Conservation (phyloP, 1,140 invertebrate species). For the Zaprionus ghesquierei region DNA sequence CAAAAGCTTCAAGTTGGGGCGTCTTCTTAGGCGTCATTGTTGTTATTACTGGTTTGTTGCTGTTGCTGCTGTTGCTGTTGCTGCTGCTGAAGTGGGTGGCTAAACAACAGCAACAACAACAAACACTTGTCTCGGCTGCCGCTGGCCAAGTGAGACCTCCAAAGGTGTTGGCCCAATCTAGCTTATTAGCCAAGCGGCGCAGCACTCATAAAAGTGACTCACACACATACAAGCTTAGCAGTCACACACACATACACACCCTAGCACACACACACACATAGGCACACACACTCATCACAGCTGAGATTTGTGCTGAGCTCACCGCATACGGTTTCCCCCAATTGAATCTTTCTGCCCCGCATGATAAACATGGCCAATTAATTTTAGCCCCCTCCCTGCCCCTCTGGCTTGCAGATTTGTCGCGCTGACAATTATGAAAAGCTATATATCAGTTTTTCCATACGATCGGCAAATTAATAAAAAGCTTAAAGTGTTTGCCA, state of each 20-base stretch:
- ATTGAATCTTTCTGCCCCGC: slow-evolving; percentile 1
- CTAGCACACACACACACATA: background rate
- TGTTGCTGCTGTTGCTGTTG: slow-evolving; percentile 35
- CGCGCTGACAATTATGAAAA: slow-evolving; percentile 6
- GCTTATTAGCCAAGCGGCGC: slow-evolving; percentile 63
- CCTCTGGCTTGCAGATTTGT: slow-evolving; percentile 21
- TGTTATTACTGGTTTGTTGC: slow-evolving; percentile 30
- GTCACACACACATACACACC: background rate
- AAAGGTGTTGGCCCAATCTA: slow-evolving; percentile 55
- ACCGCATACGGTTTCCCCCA: background rate
- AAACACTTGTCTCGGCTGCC: slow-evolving; percentile 56
- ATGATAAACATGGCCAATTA: slow-evolving; percentile 68
- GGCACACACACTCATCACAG: background rate
- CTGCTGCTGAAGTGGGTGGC: slow-evolving; percentile 63
- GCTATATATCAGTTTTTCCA: background rate
- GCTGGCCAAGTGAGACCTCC: slow-evolving; percentile 62
- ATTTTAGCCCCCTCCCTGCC: slow-evolving; percentile 34
- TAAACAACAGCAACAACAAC: slow-evolving; percentile 52
- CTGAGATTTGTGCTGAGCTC: background rate
- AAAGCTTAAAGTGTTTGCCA: slow-evolving; percentile 1
- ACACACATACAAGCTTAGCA: background rate
- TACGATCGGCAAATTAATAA: slow-evolving; percentile 1
- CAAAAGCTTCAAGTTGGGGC: slow-evolving; percentile 70
- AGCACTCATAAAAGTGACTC: background rate
- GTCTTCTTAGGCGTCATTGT: slow-evolving; percentile 43